Percentiles rank a stretch among this genome's conserved stretches.
phyloP scores from a whole-genome alignment of 2,888 invertebrate species.

The Folsomia candida region DNA sequence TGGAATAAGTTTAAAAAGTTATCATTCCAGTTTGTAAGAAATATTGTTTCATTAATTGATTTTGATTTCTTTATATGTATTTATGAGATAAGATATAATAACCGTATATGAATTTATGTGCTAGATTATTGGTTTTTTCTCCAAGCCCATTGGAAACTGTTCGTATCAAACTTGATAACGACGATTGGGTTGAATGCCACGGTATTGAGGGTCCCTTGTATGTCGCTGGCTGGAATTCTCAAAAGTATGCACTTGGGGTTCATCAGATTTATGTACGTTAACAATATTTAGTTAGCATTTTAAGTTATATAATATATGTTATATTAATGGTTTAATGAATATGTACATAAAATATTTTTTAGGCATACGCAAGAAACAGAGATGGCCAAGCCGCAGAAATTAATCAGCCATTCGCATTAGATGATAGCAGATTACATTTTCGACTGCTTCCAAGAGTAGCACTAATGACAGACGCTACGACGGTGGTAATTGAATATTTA shows the following conservation, averaged over 20 bases:
- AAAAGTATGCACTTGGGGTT: slow-evolving; percentile 63
- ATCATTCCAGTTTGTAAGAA: no score
- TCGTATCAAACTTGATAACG: slow-evolving; percentile 66
- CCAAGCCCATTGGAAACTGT: slow-evolving; percentile 65
- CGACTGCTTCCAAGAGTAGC: slow-evolving; percentile 67
- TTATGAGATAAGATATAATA: neutral
- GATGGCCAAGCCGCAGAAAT: slow-evolving; percentile 53
- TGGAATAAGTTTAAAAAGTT: no score
- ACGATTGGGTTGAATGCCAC: slow-evolving; percentile 64
- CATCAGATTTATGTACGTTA: slow-evolving; percentile 64
- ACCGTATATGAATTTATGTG: slow-evolving; percentile 47
- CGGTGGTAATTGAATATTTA: slow-evolving; percentile 67
- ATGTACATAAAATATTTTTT: slow-evolving; percentile 36
- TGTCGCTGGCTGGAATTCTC: slow-evolving; percentile 70
- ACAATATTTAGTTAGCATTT: neutral
- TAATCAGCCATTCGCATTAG: slow-evolving; percentile 74
- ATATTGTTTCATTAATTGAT: slow-evolving; percentile 35
- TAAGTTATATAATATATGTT: slow-evolving; percentile 15
- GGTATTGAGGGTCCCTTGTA: slow-evolving; percentile 68
- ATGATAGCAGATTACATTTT: slow-evolving; percentile 68
- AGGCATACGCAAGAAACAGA: slow-evolving; percentile 50
- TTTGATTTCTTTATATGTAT: neutral
- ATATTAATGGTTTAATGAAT: slow-evolving; percentile 23
- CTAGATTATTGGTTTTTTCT: slow-evolving; percentile 75
- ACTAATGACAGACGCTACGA: slow-evolving; percentile 73